Base-by-base conservation (phyloP, 2,888 invertebrate genomes). In the Melipona beecheii region DNA sequence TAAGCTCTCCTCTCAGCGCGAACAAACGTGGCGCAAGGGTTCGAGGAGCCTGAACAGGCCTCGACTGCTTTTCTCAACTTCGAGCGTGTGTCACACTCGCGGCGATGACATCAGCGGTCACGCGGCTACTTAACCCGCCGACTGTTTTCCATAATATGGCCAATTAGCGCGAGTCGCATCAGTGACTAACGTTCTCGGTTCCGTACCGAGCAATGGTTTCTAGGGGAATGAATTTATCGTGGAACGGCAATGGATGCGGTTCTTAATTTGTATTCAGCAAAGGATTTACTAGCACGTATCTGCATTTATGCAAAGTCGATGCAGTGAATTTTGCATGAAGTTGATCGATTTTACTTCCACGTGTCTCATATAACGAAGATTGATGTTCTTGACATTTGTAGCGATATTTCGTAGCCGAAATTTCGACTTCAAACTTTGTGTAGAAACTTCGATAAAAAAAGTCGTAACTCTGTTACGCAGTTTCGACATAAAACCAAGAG, bases 111-210 rank as follows among this genome's bases (percentile, higher is more conserved):
- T 92, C 92, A 92, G 86, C 83, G 87, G 82, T 87, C 89, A 75
- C 71, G 75, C 78, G 83, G 83, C 78, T 91, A 92, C 90, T 92
- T 92, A 90, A 92, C 92, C 91, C 89, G 85, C 91, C 62, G 17
- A 84, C 89, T 91, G 86, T 90, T 92, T 92, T 92, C 90, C 92
- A 90, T 92, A 92, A 91, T 91, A 89, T 89, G 90, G 90, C 90
- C 92, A 92, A 92, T 92, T 92, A 88, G 86, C 68, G 84, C 82
- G 86, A 84, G 85, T 86, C 83, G 79, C 77, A 75, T 76, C 83
- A 78, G 66, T 78, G 89, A 70, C 79, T 68, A 75, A 43, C 80
- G 70, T 83, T 83, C 79, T 73, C 79, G 78, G 83, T 89, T 89
- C 81, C 66, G 78, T 81, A 75, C 78, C 65, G 54, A 15, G n/a